These are phyloP conservation scores for Rhincodon typus DNA, from an alignment of 2,797 vertebrate species.

Conservation along the genomic window DNA sequence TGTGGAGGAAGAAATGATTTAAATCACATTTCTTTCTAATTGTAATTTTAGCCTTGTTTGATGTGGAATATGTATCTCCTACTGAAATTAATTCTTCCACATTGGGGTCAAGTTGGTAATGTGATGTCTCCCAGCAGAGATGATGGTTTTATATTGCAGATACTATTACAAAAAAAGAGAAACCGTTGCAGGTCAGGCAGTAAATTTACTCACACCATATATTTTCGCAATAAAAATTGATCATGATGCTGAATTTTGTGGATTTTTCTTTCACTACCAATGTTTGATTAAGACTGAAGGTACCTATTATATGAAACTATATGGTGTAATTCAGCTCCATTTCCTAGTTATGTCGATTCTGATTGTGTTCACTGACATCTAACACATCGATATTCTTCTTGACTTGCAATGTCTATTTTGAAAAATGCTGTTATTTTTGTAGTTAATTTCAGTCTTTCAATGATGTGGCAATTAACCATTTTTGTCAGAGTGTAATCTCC, in stretches of 20 bases:
- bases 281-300: not conserved
- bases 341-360: not conserved
- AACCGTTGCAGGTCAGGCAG: not conserved
- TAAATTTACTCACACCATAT: not conserved
- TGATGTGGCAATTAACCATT: conserved; percentile 1
- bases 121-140: not conserved
- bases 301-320: not conserved
- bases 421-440: not conserved
- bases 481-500: not conserved
- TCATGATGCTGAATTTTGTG: not conserved
- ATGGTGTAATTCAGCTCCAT: not conserved
- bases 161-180: not conserved
- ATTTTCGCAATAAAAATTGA: not conserved
- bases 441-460: not conserved
- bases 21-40: not conserved
- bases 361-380: not conserved
- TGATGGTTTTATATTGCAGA: not conserved
- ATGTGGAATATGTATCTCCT: not conserved
- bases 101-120: not conserved
- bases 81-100: not conserved
- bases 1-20: not conserved
- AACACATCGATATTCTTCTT: not conserved
- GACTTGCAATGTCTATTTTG: not conserved
- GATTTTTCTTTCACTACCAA: not conserved
- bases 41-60: not conserved